Percentiles rank a stretch among this genome's conserved stretches.
Conservation (phyloP, 2,888 invertebrate genomes). For the Ophonus ardosiacus region DNA sequence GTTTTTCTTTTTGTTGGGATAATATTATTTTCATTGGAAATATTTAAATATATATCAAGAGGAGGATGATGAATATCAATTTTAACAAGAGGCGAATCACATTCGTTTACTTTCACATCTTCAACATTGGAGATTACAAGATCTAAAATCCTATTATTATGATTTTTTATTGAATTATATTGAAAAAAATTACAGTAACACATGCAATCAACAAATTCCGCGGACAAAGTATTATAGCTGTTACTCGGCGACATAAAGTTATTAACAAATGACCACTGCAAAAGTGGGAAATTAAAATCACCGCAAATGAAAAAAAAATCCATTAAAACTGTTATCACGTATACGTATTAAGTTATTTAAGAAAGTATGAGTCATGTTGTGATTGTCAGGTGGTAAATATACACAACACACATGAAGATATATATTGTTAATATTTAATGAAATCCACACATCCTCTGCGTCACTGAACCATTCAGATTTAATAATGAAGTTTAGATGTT, state of each 20-base stretch:
- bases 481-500: not conserved
- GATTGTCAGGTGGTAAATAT: not conserved
- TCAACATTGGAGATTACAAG: too few relatives aligned
- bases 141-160: too few relatives aligned
- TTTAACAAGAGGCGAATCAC: too few relatives aligned
- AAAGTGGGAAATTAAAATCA: not conserved
- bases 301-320: not conserved
- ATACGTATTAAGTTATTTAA: not conserved
- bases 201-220: not conserved
- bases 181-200: not conserved
- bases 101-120: too few relatives aligned
- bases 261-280: not conserved
- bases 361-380: not conserved
- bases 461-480: not conserved
- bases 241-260: not conserved
- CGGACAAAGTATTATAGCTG: not conserved
- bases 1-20: too few relatives aligned
- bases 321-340: not conserved
- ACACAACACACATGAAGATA: not conserved
- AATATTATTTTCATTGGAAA: too few relatives aligned
- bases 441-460: not conserved
- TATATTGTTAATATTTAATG: not conserved
- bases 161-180: too few relatives aligned
- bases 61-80: too few relatives aligned
- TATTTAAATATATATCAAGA: too few relatives aligned